Evolutionary conservation across 2,797 vertebrate species (phyloP).

Genomic region (Mionectes olivaceus): DNA sequence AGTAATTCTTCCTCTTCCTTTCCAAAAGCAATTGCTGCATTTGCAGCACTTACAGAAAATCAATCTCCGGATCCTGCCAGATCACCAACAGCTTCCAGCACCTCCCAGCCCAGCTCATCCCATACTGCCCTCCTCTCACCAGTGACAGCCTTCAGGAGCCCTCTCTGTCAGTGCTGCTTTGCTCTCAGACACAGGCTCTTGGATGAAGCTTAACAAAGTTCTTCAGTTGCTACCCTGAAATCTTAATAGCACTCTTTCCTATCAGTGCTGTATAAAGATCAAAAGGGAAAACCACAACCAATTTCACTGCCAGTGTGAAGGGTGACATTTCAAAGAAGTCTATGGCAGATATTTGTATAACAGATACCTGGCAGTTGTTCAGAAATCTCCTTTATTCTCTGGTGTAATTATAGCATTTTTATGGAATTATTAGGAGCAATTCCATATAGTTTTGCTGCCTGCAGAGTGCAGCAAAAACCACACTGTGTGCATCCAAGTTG

Average conservation of each 20-base stretch:
- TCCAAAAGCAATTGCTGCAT: constrained; percentile 49
- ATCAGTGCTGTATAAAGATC: background rate
- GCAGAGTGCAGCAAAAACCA: constrained; percentile 49
- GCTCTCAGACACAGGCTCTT: background rate
- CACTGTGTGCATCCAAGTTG: background rate
- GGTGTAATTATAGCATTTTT: background rate
- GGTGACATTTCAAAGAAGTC: background rate
- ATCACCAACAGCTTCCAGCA: background rate
- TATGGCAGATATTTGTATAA: background rate
- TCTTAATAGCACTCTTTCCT: background rate
- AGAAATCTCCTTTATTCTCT: background rate
- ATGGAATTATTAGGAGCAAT: constrained; percentile 6
- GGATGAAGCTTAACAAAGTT: background rate
- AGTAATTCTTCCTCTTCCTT: constrained; percentile 38
- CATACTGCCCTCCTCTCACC: background rate
- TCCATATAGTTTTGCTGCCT: constrained; percentile 28
- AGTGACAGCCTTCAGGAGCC: background rate
- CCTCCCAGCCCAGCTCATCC: background rate
- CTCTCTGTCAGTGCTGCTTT: background rate
- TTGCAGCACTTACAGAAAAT: background rate
- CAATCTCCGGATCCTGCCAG: background rate
- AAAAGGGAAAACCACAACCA: background rate
- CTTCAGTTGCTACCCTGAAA: background rate
- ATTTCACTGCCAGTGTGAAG: background rate
- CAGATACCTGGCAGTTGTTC: background rate